phyloP scores from a whole-genome alignment of 2,888 invertebrate genomes.

The Aquatica leii region DNA sequence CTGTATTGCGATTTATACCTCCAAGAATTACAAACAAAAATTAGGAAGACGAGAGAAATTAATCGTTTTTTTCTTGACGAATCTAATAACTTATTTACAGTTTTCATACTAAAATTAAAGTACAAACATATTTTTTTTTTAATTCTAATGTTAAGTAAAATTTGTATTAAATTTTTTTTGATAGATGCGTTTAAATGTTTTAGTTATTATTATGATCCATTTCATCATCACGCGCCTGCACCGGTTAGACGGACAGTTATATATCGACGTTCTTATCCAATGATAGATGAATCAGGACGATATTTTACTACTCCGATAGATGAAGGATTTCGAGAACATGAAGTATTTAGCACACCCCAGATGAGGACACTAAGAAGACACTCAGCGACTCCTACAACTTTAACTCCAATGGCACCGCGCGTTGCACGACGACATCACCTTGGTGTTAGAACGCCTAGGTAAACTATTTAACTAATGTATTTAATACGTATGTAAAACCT shows the following conservation, averaged over 20 bases:
- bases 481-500: neutral
- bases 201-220: slow-evolving; percentile 39
- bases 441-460: slow-evolving; percentile 44
- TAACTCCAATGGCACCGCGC: slow-evolving; percentile 20
- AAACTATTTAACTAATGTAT: too few species aligned
- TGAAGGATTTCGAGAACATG: slow-evolving; percentile 23
- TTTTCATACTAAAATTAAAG: too few species aligned
- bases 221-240: slow-evolving; percentile 8
- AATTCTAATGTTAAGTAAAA: too few species aligned
- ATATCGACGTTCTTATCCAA: slow-evolving; percentile 29
- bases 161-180: too few species aligned
- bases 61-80: too few species aligned
- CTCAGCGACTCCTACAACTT: slow-evolving; percentile 15
- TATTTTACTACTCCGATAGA: slow-evolving; percentile 32
- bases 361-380: slow-evolving; percentile 4
- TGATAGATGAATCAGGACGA: slow-evolving; percentile 29
- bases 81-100: too few species aligned
- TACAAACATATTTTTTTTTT: too few species aligned
- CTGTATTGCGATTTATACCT: too few species aligned
- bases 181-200: slow-evolving; percentile 9
- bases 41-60: too few species aligned
- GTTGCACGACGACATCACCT: slow-evolving; percentile 40
- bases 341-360: slow-evolving; percentile 33
- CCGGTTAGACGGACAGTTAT: slow-evolving; percentile 19
- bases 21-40: too few species aligned